Evolutionary conservation across 1,140 invertebrate genomes (phyloP).

Genomic region (Neelides sp.): DNA sequence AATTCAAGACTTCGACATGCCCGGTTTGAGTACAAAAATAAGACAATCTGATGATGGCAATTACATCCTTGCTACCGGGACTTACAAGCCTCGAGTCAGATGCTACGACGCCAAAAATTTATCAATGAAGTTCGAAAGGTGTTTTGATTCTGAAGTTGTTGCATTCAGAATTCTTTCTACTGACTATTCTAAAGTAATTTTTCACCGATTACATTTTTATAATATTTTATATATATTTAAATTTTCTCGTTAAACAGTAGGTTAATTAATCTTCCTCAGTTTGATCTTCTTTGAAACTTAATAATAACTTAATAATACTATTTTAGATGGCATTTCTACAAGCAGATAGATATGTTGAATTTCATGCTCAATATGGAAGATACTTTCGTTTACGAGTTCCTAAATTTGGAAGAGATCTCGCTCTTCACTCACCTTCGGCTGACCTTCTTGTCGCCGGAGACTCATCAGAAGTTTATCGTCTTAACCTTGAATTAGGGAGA

Average conservation of each 20-base stretch:
- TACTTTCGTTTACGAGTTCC: conserved; percentile 87
- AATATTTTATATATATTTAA: not conserved
- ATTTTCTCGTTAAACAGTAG: conserved; percentile 1
- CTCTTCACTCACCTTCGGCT: conserved; percentile 78
- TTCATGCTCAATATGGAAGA: conserved; percentile 82
- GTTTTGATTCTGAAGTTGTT: conserved; percentile 90
- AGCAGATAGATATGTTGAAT: conserved; percentile 68
- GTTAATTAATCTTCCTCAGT: too few relatives aligned
- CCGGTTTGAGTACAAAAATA: conserved; percentile 73
- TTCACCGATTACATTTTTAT: conserved; percentile 13
- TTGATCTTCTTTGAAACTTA: too few relatives aligned
- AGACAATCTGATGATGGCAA: conserved; percentile 80
- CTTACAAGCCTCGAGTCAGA: conserved; percentile 90
- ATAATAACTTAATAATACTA: conserved; percentile 40
- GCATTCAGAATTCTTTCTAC: conserved; percentile 75
- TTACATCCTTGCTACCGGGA: conserved; percentile 82
- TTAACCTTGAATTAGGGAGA: conserved; percentile 90
- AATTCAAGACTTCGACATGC: conserved; percentile 99
- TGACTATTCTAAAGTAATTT: conserved; percentile 78
- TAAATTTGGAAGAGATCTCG: conserved; percentile 85
- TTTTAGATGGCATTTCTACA: conserved; percentile 54
- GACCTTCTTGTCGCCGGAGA: conserved; percentile 85
- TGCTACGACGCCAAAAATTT: conserved; percentile 94
- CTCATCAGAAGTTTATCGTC: conserved; percentile 74
- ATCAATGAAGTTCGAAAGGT: conserved; percentile 95